Evolutionary conservation across 2,797 vertebrate genomes (phyloP).

Genomic region (Malurus leucopterus): DNA sequence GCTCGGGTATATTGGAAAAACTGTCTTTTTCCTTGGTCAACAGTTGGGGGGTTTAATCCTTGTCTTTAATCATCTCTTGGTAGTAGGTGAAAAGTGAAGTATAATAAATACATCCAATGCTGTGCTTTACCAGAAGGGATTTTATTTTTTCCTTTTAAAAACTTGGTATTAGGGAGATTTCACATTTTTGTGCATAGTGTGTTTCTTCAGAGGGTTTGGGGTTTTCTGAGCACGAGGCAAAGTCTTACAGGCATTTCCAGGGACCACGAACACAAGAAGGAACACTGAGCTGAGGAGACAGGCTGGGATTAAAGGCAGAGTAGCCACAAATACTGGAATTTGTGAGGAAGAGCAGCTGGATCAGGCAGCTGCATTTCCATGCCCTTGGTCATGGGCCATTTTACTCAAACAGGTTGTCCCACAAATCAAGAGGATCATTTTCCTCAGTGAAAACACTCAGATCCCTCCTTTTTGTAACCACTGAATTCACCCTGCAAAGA

Average conservation of each 20-base stretch:
- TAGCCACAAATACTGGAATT: not conserved
- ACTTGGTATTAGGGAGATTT: not conserved
- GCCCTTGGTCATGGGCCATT: not conserved
- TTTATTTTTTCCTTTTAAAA: not conserved
- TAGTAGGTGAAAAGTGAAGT: not conserved
- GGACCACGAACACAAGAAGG: not conserved
- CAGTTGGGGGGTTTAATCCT: not conserved
- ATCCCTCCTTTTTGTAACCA: not conserved
- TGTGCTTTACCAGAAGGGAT: not conserved
- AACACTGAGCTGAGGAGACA: not conserved
- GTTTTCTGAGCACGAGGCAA: not conserved
- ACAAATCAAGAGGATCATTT: conserved; percentile 13
- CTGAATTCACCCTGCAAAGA: not conserved
- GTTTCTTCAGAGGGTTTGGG: not conserved
- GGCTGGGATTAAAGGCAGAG: not conserved
- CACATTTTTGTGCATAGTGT: not conserved
- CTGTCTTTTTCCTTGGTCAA: not conserved
- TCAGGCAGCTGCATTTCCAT: not conserved
- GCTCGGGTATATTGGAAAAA: not conserved
- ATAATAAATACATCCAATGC: not conserved
- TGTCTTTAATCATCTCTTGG: not conserved
- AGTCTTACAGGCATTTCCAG: not conserved
- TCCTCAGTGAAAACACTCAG: not conserved
- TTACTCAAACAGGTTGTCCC: not conserved
- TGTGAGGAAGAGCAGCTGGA: not conserved